Evolutionary conservation across 2,888 invertebrate species (phyloP), one percentile per base, ranked within the genome.

Genomic region (Saturnia pavonia): DNA sequence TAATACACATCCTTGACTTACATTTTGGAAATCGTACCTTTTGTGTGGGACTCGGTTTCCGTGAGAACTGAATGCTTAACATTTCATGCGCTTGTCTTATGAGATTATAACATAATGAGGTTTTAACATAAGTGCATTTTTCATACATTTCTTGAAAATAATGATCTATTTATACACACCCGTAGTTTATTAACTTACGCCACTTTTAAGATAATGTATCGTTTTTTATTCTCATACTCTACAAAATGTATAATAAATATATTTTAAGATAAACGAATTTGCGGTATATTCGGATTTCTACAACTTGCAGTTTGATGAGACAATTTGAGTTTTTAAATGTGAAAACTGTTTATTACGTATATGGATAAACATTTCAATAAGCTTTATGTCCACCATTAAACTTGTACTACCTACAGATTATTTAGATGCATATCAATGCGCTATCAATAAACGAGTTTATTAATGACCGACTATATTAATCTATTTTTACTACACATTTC

Each of bases 1-100:
- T 83, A 85, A 85, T 82, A 88, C 87, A 84, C 86, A 91, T 90
- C 91, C 91, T 92, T 92, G 91, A 89, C 91, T 91, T 88, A 91
- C 89, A 89, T 92, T 91, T 90, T 87, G 82, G 87, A 89, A 89
- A 90, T 90, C 87, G 86, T 88, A 91, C 91, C 91, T 92, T 91
- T 91, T 91, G 88, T 90, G 86, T 88, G 88, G 85, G 85, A 88
- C 82, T 85, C 78, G 79, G 87, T 88, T 90, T 90, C 88, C 91
- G 90, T 92, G 92, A 90, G 92, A 93, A 92, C 89, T 83, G 84
- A 84, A 86, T 86, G 85, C 81, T 85, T 84, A 82, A 81, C 81
- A 87, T 84, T 86, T 85, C 85, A 86, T 83, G 85, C 82, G 81
- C 79, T 80, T 54, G 67, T 70, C 70, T 51, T 25, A 48, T 66